Base-by-base conservation (phyloP, 2,113 vertebrate species). In the Ammospiza nelsoni region DNA sequence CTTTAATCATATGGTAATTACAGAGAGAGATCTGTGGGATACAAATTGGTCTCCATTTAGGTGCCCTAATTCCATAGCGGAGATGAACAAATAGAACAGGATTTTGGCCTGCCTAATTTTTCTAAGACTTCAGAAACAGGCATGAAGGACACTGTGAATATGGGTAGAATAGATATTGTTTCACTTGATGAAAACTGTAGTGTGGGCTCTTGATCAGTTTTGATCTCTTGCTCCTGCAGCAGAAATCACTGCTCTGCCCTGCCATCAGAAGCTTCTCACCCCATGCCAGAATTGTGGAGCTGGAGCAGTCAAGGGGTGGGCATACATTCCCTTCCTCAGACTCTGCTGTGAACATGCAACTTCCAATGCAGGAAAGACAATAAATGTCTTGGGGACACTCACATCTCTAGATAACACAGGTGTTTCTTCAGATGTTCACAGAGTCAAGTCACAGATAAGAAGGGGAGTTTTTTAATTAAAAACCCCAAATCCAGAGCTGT, bases 131-230 rank as follows among this genome's bases (percentile, higher is more conserved):
- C 15, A 52, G 66, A 61, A 59, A 31, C 15, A 19, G 9, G 20
- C 15, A 19, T 5, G 59, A 72, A 58, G 39, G 19, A 39, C 2
- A 2, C 17, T 13, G 29, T 21, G 66, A 66, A 31, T 4, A 5
- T 3, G 11, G 3, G 4, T 8, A 4, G 15, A 81, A 16, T 6
- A 1, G 6, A 44, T 19, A 25, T 4, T 2, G 19, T 51, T 28
- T 44, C 28, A 7, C 44, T 52, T 6, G 24, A 9, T 21, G 25
- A 52, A 68, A 35, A 12, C 55, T 22, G 11, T 8, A 20, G 19
- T 7, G 31, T 46, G 69, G 52, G 21, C 9, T 89, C 24, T 15
- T 12, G 19, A 55, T 6, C 14, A 24, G 55, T 23, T 48, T 35
- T 67, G 33, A 41, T 18, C 58, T 63, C 35, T 57, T 0, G 2